Base-by-base conservation (phyloP, 2,888 invertebrate species). In the Ramazzottius varieornatus region DNA sequence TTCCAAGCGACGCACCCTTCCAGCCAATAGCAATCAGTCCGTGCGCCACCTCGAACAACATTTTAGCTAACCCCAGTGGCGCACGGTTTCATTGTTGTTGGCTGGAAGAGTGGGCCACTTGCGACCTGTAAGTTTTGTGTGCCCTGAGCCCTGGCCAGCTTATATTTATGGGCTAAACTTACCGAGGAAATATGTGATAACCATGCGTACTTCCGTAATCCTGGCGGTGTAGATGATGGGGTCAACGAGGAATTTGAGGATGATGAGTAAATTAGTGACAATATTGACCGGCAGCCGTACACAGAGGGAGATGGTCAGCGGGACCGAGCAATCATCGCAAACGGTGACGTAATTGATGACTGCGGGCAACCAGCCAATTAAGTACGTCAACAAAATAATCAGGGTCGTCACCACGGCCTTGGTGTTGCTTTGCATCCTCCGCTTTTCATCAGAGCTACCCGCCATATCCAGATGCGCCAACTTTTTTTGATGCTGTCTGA, bases 161-260 rank as follows among this genome's bases (percentile, higher is more conserved):
- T n/a, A n/a, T 40, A 40, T 8, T 40, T 40, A 40, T 8, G 8
- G 16, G 29, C 4, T 29, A 16, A 16, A 29, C 54, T 54, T 54
- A 54, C 54, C 20, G 13, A 16, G 29, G 54, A 8, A 29, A 29
- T 54, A 54, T 13, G 13, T 54, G n/a, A 54, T 29, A 4, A 54
- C 54, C 54, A 29, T 54, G 8, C 73, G 80, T 66, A 84, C 82
- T 70, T 84, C 83, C 66, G 81, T 79, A 80, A 84, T 82, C 65
- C 83, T 75, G 2, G 81, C 80, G 8, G 82, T 82, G 72, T 84
- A 84, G 65, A 84, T 83, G 68, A 83, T 81, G 0, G 83, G 82
- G 73, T 83, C 83, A 46, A 80, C 77, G 65, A 83, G 73, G 33
- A 82, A 81, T 72, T 83, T 83, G 68, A 82, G 73, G 64, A 83